phyloP scores from a whole-genome alignment of 2,797 vertebrate species.

The Helarctos malayanus region DNA sequence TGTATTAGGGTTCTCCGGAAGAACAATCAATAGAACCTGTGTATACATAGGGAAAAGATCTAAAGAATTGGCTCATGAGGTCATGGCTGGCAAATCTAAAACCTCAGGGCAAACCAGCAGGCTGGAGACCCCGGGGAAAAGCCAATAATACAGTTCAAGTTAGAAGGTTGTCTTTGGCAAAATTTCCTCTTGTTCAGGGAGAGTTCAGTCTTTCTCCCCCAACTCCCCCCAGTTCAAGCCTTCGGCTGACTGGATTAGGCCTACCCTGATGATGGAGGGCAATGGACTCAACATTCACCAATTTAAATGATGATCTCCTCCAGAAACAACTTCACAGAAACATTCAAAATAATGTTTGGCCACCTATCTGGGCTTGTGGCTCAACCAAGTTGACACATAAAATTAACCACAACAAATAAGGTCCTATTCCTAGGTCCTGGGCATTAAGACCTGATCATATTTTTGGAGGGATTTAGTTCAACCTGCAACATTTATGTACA shows the following conservation, averaged over 20 bases:
- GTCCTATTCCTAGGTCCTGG: not conserved
- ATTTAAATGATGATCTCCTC: not conserved
- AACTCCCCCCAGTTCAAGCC: not conserved
- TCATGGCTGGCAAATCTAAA: not conserved
- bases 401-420: not conserved
- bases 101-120: not conserved
- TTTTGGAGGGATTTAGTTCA: not conserved
- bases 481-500: not conserved
- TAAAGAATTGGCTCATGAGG: not conserved
- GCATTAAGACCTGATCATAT: not conserved
- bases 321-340: not conserved
- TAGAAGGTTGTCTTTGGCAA: not conserved
- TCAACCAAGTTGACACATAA: not conserved
- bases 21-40: not conserved
- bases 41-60: not conserved
- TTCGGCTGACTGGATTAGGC: not conserved
- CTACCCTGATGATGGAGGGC: not conserved
- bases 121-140: not conserved
- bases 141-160: not conserved
- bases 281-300: not conserved
- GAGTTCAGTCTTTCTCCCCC: not conserved
- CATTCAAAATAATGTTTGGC: not conserved
- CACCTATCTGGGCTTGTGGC: not conserved
- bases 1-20: not conserved
- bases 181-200: not conserved